Evolutionary conservation across 2,113 vertebrate species (phyloP).

Genomic region (Lonchura striata): DNA sequence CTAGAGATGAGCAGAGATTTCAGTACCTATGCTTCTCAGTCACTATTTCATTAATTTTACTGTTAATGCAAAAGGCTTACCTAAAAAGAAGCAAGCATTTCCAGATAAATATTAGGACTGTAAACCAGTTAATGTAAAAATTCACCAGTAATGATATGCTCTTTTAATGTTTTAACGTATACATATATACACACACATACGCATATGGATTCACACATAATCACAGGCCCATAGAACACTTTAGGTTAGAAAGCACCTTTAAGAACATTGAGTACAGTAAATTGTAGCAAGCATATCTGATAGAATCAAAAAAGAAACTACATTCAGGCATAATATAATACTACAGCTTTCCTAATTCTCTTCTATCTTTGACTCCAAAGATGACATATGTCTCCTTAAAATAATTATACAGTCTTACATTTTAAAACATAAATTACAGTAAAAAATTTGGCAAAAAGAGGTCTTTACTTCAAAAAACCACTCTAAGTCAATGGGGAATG

Average conservation of each 20-base stretch:
- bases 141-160: background rate
- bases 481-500: background rate
- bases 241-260: background rate
- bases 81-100: background rate
- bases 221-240: background rate
- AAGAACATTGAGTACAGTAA: background rate
- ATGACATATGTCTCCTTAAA: background rate
- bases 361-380: background rate
- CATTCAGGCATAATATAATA: background rate
- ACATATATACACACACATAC: accelerated
- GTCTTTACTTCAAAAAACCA: background rate
- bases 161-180: background rate
- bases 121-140: background rate
- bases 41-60: background rate
- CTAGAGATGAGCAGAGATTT: background rate
- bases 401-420: background rate
- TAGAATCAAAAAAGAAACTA: background rate
- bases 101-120: background rate
- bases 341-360: background rate
- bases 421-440: background rate
- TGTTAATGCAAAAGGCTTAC: background rate
- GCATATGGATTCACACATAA: background rate
- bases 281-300: background rate
- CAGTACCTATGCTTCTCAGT: background rate
- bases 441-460: background rate